Conservation (phyloP, 2,113 vertebrate species). For the Tragulus kanchil region DNA sequence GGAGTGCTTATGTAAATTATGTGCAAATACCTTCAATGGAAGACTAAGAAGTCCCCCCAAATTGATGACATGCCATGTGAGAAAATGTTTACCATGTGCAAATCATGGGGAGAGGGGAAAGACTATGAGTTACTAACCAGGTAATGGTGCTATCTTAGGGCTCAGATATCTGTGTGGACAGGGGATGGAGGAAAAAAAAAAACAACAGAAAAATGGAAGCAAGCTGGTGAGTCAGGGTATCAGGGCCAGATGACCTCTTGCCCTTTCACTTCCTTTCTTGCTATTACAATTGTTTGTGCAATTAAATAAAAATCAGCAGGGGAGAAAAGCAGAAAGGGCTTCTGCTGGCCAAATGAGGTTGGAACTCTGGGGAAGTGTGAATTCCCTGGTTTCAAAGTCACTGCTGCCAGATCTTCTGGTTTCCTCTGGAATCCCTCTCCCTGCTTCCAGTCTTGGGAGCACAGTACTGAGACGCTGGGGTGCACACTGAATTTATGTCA, state of each 20-base stretch:
- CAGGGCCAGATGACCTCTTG: background rate
- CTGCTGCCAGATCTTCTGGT: background rate
- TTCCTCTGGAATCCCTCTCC: background rate
- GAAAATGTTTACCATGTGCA: background rate
- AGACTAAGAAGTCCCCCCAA: background rate
- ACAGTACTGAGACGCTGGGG: background rate
- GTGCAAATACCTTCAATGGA: background rate
- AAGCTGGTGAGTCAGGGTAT: background rate
- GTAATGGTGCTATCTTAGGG: background rate
- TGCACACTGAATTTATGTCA: background rate
- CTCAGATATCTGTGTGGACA: background rate
- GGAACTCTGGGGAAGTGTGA: background rate
- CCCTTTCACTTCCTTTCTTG: background rate
- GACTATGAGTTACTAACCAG: background rate
- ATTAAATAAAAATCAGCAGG: background rate
- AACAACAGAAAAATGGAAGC: background rate
- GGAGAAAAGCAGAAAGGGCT: background rate
- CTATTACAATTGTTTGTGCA: background rate
- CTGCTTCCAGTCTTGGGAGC: background rate
- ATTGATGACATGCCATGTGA: background rate
- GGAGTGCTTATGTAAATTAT: background rate
- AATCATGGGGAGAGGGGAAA: background rate
- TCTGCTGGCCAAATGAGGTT: background rate
- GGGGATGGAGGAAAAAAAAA: background rate
- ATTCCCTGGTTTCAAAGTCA: background rate